Percentiles rank a stretch among this genome's conserved stretches.
Conservation (phyloP, 2,888 invertebrate species). For the Oxyteleia sp. region DNA sequence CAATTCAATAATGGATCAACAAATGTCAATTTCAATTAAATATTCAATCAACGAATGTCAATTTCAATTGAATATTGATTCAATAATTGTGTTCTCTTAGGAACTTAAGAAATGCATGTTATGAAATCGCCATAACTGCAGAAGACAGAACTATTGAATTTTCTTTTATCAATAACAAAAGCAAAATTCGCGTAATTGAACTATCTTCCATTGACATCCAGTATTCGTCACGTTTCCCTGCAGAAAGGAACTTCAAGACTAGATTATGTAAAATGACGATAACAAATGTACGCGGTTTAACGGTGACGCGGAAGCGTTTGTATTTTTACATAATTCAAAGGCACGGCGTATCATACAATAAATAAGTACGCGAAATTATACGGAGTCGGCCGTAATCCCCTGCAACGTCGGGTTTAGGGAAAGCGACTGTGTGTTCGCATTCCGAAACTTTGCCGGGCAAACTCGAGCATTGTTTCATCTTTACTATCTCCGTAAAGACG, state of each 20-base stretch:
- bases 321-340: conserved; percentile 66
- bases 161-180: not conserved
- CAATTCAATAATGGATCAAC: too few relatives aligned
- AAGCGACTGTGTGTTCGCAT: conserved; percentile 65
- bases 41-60: too few relatives aligned
- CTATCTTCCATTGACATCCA: not conserved
- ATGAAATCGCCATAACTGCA: too few relatives aligned
- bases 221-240: conserved; percentile 30
- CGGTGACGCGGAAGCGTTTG: conserved; percentile 58
- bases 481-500: conserved; percentile 68
- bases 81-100: too few relatives aligned
- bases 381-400: conserved; percentile 56
- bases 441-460: conserved; percentile 65
- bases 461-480: conserved; percentile 71
- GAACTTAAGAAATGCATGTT: too few relatives aligned
- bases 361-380: conserved; percentile 70
- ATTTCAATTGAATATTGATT: too few relatives aligned
- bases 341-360: conserved; percentile 58
- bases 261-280: conserved; percentile 61
- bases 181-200: not conserved
- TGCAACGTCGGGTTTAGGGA: conserved; percentile 61
- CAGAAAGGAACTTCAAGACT: conserved; percentile 39
- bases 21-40: too few relatives aligned
- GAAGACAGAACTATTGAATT: not conserved
- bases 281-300: conserved; percentile 63